Base-by-base conservation (phyloP, 1,140 invertebrate species). In the Aphelenchoides besseyi region DNA sequence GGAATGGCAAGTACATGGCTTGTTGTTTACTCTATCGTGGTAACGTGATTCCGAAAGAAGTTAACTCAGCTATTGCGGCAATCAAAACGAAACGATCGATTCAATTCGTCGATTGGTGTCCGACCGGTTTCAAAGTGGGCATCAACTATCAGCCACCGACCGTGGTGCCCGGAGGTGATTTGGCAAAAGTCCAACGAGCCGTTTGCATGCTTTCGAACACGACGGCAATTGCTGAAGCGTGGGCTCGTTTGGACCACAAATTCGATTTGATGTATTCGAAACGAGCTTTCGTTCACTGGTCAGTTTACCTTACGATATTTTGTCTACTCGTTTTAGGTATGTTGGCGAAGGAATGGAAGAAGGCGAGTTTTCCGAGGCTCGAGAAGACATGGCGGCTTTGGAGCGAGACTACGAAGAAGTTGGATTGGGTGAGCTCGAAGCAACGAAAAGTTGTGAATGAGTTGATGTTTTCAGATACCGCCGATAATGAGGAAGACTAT, bases 101-200 rank as follows among this genome's bases (percentile, higher is more conserved):
- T 79, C 90, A 92, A 86, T 94, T 94, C 85, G 92, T 94, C 28
- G 92, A 93, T 86, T 92, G 92, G 92, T 93, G 91, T 86, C 91
- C 91, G 55, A 66, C 63, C 26, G 63, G 63, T 0, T 66, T 66
- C 63, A 66, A 66, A 37, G 63, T 66, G 12, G 30, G 63, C 32
- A 66, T 66, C 12, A 79, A 79, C 30, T 80, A 79, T 36, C 77
- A 79, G 66, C 79, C 80, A 26, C 75, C 78, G n/a, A 79, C 75
- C 8, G 71, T 74, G 3, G 74, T 84, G 0, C 81, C 81, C 2
- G 80, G 82, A 32, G 77, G 73, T n/a, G 80, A 82, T 63, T 68
- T 82, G 35, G 82, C 80, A 0, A 78, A 79, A 62, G 29, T 84
- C 29, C 81, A 73, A n/a, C 75, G 87, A 53, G 87, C 87, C 48